Percentiles rank a stretch among this genome's conserved stretches.
Evolutionary conservation across 2,888 invertebrate genomes (phyloP).

Genomic region (Oscheius sp.): DNA sequence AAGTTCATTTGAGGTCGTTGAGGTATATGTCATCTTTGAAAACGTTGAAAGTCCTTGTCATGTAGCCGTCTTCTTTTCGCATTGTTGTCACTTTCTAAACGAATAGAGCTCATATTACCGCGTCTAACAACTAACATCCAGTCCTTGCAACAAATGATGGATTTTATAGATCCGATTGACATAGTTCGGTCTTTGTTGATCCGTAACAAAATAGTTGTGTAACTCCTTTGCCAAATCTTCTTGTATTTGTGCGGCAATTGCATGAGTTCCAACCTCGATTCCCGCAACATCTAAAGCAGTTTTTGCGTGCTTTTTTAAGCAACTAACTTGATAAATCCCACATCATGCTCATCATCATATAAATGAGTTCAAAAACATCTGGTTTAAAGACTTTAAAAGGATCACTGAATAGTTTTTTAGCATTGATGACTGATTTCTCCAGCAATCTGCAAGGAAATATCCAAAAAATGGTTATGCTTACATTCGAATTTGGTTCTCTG

Average conservation of each 20-base stretch:
- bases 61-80: constrained; percentile 44
- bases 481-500: constrained; percentile 25
- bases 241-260: not conserved
- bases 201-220: not conserved
- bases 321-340: constrained; percentile 44
- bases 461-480: not conserved
- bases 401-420: constrained; percentile 40
- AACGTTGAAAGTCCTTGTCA: constrained; percentile 52
- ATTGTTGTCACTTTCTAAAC: constrained; percentile 45
- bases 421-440: constrained; percentile 39
- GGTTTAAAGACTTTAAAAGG: constrained; percentile 47
- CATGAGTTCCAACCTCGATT: not conserved
- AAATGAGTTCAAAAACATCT: constrained; percentile 45
- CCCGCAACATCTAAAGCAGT: not conserved
- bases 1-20: constrained; percentile 41
- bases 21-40: constrained; percentile 52
- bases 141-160: constrained; percentile 14
- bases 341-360: constrained; percentile 54
- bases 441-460: constrained; percentile 36
- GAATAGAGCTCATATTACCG: not conserved
- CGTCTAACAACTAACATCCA: constrained; percentile 8
- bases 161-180: constrained; percentile 23
- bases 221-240: constrained; percentile 8
- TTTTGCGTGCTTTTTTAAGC: not conserved
- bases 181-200: constrained; percentile 5